Percentiles rank a stretch among this genome's conserved stretches.
phyloP scores from a whole-genome alignment of 2,113 vertebrate genomes.

The Madoqua kirkii region DNA sequence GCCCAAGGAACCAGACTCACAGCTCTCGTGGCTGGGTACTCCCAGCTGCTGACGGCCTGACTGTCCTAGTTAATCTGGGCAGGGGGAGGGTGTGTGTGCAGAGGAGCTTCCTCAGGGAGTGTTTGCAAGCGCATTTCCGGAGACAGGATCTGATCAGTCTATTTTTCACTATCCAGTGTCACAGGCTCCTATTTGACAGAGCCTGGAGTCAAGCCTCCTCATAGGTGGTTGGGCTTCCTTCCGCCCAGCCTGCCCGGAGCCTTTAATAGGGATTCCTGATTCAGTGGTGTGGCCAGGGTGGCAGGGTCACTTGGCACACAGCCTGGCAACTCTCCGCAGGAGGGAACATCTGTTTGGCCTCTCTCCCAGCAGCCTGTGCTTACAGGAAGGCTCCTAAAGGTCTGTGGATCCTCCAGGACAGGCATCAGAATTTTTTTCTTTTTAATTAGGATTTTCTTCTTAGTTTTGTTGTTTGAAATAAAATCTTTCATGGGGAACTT shows the following conservation, averaged over 20 bases:
- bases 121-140: background rate
- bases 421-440: background rate
- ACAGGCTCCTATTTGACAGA: background rate
- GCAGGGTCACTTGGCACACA: background rate
- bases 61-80: background rate
- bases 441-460: background rate
- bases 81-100: background rate
- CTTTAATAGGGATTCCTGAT: background rate
- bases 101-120: background rate
- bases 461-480: background rate
- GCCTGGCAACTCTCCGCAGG: background rate
- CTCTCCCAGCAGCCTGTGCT: background rate
- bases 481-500: background rate
- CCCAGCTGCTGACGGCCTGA: background rate
- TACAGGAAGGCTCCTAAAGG: rapidly evolving
- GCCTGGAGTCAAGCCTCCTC: background rate
- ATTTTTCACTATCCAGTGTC: background rate
- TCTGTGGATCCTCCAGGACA: background rate
- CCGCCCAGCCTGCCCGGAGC: background rate
- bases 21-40: background rate
- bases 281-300: no score
- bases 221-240: background rate
- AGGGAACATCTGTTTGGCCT: background rate
- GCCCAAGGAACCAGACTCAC: background rate
- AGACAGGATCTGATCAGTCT: background rate